Evolutionary conservation across 2,888 invertebrate species (phyloP), one percentile per base, ranked within the genome.

Genomic region (Ectemnius lituratus): DNA sequence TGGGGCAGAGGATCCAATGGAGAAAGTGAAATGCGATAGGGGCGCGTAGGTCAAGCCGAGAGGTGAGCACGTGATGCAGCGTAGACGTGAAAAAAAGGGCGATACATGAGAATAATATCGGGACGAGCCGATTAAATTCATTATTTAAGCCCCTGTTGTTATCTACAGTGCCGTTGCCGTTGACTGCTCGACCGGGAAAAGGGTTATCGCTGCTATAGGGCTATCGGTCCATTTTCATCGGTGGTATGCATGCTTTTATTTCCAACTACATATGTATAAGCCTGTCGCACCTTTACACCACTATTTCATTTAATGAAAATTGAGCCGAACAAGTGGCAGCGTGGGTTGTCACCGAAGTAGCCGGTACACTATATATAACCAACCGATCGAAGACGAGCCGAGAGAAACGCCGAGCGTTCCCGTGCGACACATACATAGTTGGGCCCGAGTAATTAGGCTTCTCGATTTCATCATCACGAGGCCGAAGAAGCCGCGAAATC

Each of bases 201-300:
- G 81, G 73, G 78, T 82, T 81, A 82, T 82, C 82, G 63, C 56
- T 23, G 61, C 11, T 67, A 37, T 64, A 70, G 69, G 79, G 74
- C 78, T 77, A 80, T 78, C 79, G 66, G 49, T 14, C 8, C 58
- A 69, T 64, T 75, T 67, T 75, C 60, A 71, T 69, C 60, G 63
- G 45, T 20, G 59, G 60, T 8, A n/a, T 27, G 52, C 23, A 14
- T 23, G 27, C 13, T 27, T 46, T 59, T 76, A 70, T 76, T 63
- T n/a, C 11, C n/a, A 6, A 16, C 57, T 4, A 52, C 37, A 23
- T n/a, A 59, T 16, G 14, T 8, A n/a, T 28, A 14, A 3, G 23
- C 3, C 45, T 2, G 52, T 47, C 23, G 49, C 64, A 73, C 70
- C 70, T 67, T 70, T 46, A 2, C 23, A n/a, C 63, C n/a, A 18